phyloP scores from a whole-genome alignment of 2,888 invertebrate genomes.

The Ormyrus pomaceus region DNA sequence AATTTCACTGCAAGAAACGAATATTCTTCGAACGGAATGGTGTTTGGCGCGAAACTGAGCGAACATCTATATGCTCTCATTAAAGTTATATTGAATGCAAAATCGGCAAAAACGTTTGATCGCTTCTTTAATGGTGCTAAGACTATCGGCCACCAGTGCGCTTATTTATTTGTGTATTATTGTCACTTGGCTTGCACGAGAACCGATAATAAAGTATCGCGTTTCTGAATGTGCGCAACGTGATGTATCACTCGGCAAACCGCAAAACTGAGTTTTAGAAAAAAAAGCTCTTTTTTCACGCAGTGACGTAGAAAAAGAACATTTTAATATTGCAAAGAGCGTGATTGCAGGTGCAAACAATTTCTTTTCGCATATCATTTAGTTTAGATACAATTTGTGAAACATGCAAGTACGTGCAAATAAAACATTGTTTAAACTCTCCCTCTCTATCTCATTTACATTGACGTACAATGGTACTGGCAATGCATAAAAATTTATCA shows the following conservation, averaged over 20 bases:
- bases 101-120: background rate
- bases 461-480: no score
- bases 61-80: background rate
- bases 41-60: background rate
- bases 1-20: background rate
- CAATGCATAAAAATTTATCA: no score
- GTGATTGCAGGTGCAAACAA: no score
- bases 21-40: no score
- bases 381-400: no score
- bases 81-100: background rate
- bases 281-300: background rate
- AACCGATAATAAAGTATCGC: constrained; percentile 37
- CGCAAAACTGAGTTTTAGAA: constrained; percentile 36
- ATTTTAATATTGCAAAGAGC: no score
- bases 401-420: no score
- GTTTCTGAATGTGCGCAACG: constrained; percentile 33
- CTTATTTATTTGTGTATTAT: constrained; percentile 36
- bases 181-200: constrained; percentile 28
- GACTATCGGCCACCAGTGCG: constrained; percentile 14
- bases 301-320: no score
- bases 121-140: background rate
- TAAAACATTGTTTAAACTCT: no score
- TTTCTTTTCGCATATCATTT: no score
- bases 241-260: constrained; percentile 22
- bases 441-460: no score